A percentile compares a stretch with the other conserved stretches of the same genome.
Conservation (phyloP, 2,888 invertebrate genomes). For the Apamea anceps region DNA sequence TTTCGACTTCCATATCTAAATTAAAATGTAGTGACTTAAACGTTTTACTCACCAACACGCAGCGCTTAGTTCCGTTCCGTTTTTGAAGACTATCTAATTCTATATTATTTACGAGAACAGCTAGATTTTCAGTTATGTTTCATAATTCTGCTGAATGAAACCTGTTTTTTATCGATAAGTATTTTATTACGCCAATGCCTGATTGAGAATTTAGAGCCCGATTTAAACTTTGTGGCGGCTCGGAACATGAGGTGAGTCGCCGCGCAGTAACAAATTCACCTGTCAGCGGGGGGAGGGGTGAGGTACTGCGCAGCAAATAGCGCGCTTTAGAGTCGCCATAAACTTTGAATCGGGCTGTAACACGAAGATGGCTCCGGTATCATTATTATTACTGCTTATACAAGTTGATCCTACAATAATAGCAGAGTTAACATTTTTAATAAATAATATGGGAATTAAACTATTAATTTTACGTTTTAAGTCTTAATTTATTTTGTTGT, state of each 20-base stretch:
- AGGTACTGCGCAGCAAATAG: too few species aligned
- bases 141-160: conserved; percentile 31
- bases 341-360: conserved; percentile 2
- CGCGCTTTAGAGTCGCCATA: not conserved
- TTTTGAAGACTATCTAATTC: conserved; percentile 55
- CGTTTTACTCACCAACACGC: conserved; percentile 17
- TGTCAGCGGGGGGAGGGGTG: too few species aligned
- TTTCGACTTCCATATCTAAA: conserved; percentile 15
- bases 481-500: conserved; percentile 29
- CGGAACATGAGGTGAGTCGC: not conserved
- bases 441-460: conserved; percentile 16
- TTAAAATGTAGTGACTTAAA: conserved; percentile 17
- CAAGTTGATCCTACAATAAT: not conserved
- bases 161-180: conserved; percentile 37
- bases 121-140: conserved; percentile 48
- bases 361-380: conserved; percentile 9
- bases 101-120: conserved; percentile 35
- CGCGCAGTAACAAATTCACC: not conserved
- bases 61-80: conserved; percentile 22
- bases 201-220: conserved; percentile 26
- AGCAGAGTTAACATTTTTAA: conserved; percentile 7
- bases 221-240: not conserved
- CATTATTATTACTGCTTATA: conserved; percentile 9
- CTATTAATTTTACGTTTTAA: conserved; percentile 25
- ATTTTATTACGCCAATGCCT: conserved; percentile 19